phyloP scores from a whole-genome alignment of 2,888 invertebrate genomes.

The Cheilosia impressa region DNA sequence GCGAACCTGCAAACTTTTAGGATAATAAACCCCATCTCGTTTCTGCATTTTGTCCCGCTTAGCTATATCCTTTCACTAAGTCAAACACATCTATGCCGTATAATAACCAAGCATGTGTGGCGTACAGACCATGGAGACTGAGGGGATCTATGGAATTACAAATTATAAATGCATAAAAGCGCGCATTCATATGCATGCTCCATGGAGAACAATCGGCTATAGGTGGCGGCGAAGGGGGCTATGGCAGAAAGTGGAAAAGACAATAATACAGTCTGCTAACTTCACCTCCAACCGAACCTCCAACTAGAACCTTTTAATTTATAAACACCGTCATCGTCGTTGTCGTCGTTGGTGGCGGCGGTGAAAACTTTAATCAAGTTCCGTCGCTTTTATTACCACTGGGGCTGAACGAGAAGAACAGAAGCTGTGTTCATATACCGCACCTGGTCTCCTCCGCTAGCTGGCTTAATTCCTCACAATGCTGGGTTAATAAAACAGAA shows the following conservation, averaged over 20 bases:
- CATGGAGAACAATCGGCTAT: slow-evolving; percentile 60
- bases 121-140: not conserved
- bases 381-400: slow-evolving; percentile 68
- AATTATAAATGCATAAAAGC: slow-evolving; percentile 81
- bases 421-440: slow-evolving; percentile 34
- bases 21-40: slow-evolving; percentile 30
- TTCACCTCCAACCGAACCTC: slow-evolving; percentile 50
- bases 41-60: not conserved
- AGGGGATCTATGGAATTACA: slow-evolving; percentile 76
- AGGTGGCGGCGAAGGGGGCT: not conserved
- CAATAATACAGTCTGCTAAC: slow-evolving; percentile 60
- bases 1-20: slow-evolving; percentile 14
- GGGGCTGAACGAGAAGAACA: slow-evolving; percentile 30
- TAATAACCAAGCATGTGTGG: slow-evolving; percentile 18
- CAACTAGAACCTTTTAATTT: slow-evolving; percentile 72
- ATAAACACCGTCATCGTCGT: slow-evolving; percentile 61
- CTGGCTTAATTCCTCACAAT: slow-evolving; percentile 67
- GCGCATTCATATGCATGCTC: slow-evolving; percentile 61
- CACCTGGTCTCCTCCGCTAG: slow-evolving; percentile 58
- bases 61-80: slow-evolving; percentile 11
- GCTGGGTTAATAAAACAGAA: slow-evolving; percentile 69
- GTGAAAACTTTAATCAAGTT: slow-evolving; percentile 74
- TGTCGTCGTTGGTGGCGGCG: slow-evolving; percentile 21
- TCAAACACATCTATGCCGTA: slow-evolving; percentile 41
- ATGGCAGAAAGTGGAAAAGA: slow-evolving; percentile 21